Conservation (phyloP, 2,888 invertebrate genomes). For the Oligia fasciuncula region DNA sequence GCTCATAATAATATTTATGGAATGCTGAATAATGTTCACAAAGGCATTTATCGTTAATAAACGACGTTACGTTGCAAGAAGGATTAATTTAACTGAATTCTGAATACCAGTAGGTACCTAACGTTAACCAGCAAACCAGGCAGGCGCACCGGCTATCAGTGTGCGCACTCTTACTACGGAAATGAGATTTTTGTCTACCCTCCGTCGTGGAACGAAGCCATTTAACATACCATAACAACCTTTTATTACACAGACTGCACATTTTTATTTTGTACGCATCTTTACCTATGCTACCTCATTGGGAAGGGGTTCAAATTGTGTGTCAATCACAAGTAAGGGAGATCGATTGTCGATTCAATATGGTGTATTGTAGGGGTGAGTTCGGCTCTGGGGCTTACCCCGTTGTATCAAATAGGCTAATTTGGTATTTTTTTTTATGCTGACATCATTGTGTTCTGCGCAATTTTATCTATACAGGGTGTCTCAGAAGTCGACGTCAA, state of each 20-base stretch:
- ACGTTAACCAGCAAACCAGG: constrained; percentile 41
- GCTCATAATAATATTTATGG: too few species aligned
- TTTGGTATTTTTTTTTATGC: neutral
- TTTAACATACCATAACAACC: constrained; percentile 62
- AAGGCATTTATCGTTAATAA: too few species aligned
- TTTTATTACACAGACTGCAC: constrained; percentile 42
- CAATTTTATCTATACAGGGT: neutral
- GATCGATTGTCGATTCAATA: neutral
- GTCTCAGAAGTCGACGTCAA: too few species aligned
- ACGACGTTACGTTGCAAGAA: neutral
- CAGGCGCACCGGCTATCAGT: constrained; percentile 67
- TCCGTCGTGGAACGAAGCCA: constrained; percentile 63
- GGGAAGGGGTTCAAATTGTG: constrained; percentile 12
- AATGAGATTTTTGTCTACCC: constrained; percentile 80
- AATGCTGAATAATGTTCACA: too few species aligned
- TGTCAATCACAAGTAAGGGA: constrained; percentile 9
- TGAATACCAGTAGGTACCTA: constrained; percentile 25
- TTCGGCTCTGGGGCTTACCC: neutral
- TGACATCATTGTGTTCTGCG: neutral
- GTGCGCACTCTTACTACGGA: constrained; percentile 71
- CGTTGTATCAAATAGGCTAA: neutral
- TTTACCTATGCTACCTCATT: neutral
- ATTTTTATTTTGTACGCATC: constrained; percentile 46
- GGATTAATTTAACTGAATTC: constrained; percentile 17
- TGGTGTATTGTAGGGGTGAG: neutral